phyloP scores from a whole-genome alignment of 2,888 invertebrate genomes.

The Diaprepes abbreviatus region DNA sequence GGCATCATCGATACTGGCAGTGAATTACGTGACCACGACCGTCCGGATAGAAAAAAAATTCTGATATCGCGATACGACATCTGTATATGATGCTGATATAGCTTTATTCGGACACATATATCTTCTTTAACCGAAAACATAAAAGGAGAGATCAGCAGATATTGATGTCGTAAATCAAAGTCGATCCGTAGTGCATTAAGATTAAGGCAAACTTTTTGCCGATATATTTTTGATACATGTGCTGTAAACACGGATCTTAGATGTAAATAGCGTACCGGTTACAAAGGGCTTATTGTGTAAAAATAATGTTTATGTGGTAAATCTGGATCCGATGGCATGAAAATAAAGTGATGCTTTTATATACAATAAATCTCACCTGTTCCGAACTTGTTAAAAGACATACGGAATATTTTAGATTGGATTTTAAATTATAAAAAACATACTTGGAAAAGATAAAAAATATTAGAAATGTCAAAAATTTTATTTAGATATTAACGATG shows the following conservation, averaged over 20 bases:
- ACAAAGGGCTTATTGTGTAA: conserved; percentile 40
- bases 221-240: conserved; percentile 45
- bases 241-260: conserved; percentile 44
- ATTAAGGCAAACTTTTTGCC: conserved; percentile 46
- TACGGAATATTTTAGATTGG: no score
- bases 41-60: conserved; percentile 20
- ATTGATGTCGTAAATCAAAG: conserved; percentile 49
- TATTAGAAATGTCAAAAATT: no score
- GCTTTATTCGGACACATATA: conserved; percentile 42
- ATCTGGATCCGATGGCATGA: neutral
- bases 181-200: conserved; percentile 46
- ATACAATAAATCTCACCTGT: no score
- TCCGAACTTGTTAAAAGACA: no score
- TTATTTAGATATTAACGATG: no score
- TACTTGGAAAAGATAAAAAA: no score
- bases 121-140: conserved; percentile 48
- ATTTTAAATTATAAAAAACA: no score
- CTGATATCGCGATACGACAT: conserved; percentile 26
- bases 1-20: conserved; percentile 5
- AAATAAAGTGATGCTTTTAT: no score
- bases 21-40: conserved; percentile 34
- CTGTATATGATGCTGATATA: conserved; percentile 38
- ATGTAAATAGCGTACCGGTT: conserved; percentile 38
- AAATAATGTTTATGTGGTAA: neutral
- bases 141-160: conserved; percentile 48